Base-by-base conservation (phyloP, 2,113 vertebrate species). In the Indicator maculatus region DNA sequence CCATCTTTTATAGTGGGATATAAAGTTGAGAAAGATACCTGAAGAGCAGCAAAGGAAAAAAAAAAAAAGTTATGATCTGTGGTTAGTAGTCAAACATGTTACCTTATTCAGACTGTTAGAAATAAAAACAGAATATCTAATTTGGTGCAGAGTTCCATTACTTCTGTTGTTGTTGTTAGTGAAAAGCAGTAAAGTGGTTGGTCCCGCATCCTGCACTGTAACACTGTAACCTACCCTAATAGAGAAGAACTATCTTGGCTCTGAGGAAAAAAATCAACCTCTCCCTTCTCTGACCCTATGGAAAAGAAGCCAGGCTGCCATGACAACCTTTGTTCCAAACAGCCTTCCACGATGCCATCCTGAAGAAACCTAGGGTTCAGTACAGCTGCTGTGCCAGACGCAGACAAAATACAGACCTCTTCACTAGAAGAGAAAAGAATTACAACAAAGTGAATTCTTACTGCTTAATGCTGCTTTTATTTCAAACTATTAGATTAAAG, bases 331-430 rank as follows among this genome's bases (percentile, higher is more conserved):
- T 99, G 98, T 86, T 99, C 99, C 83, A 98, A 97, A 98, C 98
- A 98, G 78, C 98, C 97, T 95, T 99, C 99, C 94, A 99, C 81
- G 83, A 98, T 98, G 96, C 99, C 99, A 89, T 99, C 99, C 61
- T 99, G 99, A 91, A 99, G 98, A 95, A 99, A 99, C 70, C 98
- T 98, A 96, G 99, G 98, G 97, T 99, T 99, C 95, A 99, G 98
- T 91, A 99, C 98, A 83, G 99, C 98, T 28, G 99, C 99, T 8
- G 99, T 99, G 96, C 99, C 99, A 8, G 99, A 99, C 5, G 99
- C 99, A 2, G 99, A 99, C 91, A 99, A 98, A 97, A 99, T 99
- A 93, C 99, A 99, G 97, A 99, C 99, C 97, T 99, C 99, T 97
- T 99, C 99, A 88, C 99, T 99, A 96, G 52, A 90, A 97, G 96